A percentile compares a stretch with the other conserved stretches of the same genome.
Evolutionary conservation across 2,113 vertebrate genomes (phyloP).

Genomic region (Cyprinus carpio): DNA sequence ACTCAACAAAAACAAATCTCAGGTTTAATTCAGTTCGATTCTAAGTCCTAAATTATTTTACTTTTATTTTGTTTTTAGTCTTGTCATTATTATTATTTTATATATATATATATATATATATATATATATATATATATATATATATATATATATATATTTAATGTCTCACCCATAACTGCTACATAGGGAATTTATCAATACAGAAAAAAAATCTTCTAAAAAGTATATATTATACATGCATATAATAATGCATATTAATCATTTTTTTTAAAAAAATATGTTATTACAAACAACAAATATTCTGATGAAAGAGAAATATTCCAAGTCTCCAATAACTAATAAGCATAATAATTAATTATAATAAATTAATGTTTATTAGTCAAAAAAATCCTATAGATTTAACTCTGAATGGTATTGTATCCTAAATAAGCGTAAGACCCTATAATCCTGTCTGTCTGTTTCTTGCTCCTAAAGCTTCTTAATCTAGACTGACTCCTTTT

Average conservation of each 20-base stretch:
- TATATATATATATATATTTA: no score
- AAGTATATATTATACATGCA: no score
- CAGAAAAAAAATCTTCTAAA: background rate
- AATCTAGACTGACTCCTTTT: slow-evolving; percentile 26
- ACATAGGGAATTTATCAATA: background rate
- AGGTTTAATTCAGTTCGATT: background rate
- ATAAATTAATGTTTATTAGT: background rate
- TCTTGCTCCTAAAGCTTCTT: slow-evolving; percentile 10
- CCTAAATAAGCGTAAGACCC: background rate
- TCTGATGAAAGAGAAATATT: no score
- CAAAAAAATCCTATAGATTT: background rate
- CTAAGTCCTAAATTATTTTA: background rate
- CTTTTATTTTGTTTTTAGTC: background rate
- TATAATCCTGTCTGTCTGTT: slow-evolving; percentile 3
- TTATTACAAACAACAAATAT: no score
- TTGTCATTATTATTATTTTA: no score
- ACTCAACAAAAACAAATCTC: background rate
- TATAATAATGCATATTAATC: no score
- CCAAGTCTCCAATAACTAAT: no score
- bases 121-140: no score
- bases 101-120: no score
- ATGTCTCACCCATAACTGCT: background rate
- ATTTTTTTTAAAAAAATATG: no score
- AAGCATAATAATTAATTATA: no score
- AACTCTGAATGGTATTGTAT: background rate